Base-by-base conservation (phyloP, 2,888 invertebrate genomes). In the Deilephila elpenor region DNA sequence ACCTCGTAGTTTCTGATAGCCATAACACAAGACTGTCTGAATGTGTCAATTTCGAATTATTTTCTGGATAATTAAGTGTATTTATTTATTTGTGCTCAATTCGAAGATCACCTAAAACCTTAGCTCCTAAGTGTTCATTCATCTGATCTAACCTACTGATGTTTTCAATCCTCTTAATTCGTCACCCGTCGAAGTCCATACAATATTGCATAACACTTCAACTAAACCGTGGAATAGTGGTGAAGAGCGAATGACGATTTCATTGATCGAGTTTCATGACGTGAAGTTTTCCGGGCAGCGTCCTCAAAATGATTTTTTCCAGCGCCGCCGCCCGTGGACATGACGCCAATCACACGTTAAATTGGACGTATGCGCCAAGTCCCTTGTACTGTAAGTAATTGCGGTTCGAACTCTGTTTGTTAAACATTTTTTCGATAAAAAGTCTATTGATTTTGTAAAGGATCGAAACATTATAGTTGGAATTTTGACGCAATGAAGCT, bases 391-490 rank as follows among this genome's bases (percentile, higher is more conserved):
- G 56, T 6, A 19, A 56, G 53, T 56, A 56, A 56, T 56, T 56
- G 56, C 56, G 56, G 56, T 56, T 6, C 56, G 56, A 56, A n/a
- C n/a, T 56, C 5, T 56, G 56, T 56, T 56, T 56, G n/a, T n/a
- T 56, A n/a, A 20, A 62, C n/a, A 62, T 56, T 56, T 56, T 56
- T 56, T 56, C 53, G 17, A n/a, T n/a, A n/a, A n/a, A 56, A n/a
- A 56, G 17, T 56, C n/a, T 56, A 17, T 44, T 44, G 44, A 44
- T 44, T 44, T 44, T 14, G 11, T 44, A 11, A 11, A 11, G 44
- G 3, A 44, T 44, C 11, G 44, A 44, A 44, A 44, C 44, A 44
- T 8, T 11, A 44, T 44, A 56, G 19, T 56, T 56, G 56, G 17
- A 11, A 53, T 17, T n/a, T n/a, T 56, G 6, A n/a, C 56, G 19